Evolutionary conservation across 2,113 vertebrate genomes (phyloP).

Genomic region (Chelonoidis abingdonii): DNA sequence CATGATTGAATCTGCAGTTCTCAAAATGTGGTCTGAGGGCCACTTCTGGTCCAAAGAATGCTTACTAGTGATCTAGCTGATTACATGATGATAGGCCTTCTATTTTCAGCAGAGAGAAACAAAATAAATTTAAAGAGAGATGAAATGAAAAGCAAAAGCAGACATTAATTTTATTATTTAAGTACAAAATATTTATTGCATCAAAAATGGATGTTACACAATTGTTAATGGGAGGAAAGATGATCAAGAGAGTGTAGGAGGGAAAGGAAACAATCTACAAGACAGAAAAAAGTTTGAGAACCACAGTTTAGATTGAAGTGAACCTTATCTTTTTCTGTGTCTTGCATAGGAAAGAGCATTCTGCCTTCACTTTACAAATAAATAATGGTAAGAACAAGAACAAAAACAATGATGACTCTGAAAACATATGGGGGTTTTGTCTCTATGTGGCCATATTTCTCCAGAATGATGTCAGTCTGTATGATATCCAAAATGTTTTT

Average conservation of each 20-base stretch:
- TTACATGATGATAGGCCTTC: accelerated
- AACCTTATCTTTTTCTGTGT: accelerated
- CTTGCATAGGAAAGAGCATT: not conserved
- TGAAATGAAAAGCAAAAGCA: not conserved
- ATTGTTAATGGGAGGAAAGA: not conserved
- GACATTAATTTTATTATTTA: not conserved
- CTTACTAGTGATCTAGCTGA: not conserved
- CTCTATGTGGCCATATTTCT: not conserved
- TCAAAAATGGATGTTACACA: not conserved
- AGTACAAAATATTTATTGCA: not conserved
- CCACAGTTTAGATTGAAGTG: slow-evolving; percentile 21
- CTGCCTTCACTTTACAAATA: not conserved
- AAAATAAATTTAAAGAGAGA: not conserved
- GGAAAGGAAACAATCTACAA: not conserved
- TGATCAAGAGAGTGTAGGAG: not conserved
- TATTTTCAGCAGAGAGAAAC: not conserved
- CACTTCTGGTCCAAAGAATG: not conserved
- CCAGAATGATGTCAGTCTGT: not conserved
- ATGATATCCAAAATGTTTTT: not conserved
- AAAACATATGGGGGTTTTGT: not conserved
- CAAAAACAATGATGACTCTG: not conserved
- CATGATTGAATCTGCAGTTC: not conserved
- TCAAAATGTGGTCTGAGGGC: not conserved
- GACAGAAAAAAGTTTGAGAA: not conserved
- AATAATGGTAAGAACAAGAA: not conserved